These are phyloP conservation scores for Diaperis boleti DNA, from an alignment of 2,888 invertebrate genomes.

Conservation along the genomic window DNA sequence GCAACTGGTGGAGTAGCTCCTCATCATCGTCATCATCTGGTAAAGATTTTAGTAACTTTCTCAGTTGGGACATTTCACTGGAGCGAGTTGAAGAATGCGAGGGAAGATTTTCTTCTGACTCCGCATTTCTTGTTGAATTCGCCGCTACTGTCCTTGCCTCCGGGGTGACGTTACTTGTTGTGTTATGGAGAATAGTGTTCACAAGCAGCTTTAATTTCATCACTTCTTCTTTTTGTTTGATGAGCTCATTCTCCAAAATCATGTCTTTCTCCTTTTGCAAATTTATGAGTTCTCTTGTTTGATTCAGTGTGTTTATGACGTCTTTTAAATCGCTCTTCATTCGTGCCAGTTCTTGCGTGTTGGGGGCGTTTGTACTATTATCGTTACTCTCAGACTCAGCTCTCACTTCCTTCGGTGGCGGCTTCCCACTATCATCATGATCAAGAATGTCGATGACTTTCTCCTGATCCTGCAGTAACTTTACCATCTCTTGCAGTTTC, in stretches of 20 bases:
- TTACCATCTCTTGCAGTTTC: constrained; percentile 58
- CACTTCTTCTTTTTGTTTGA: constrained; percentile 47
- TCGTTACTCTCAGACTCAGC: constrained; percentile 24
- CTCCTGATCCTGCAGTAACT: constrained; percentile 60
- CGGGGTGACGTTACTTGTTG: background rate
- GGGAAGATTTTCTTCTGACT: background rate
- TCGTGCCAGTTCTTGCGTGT: constrained; percentile 43
- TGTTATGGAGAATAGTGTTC: constrained; percentile 7
- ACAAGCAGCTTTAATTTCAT: constrained; percentile 33
- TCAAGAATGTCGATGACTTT: constrained; percentile 53
- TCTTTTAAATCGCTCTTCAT: constrained; percentile 48
- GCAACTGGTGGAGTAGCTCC: constrained; percentile 44
- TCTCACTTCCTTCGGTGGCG: constrained; percentile 3
- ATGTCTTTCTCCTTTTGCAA: constrained; percentile 48
- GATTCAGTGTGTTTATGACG: constrained; percentile 46
- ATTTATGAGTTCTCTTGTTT: constrained; percentile 46
- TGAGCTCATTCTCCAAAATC: constrained; percentile 50
- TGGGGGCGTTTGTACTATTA: constrained; percentile 16
- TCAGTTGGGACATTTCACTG: constrained; percentile 34
- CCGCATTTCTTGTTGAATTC: too few species aligned
- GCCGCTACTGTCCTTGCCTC: too few species aligned
- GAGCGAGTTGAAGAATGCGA: constrained; percentile 29
- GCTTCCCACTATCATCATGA: constrained; percentile 36
- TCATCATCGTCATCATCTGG: constrained; percentile 42
- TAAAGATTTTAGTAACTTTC: constrained; percentile 39